phyloP scores from a whole-genome alignment of 1,140 invertebrate species.

The Halictus rubicundus region DNA sequence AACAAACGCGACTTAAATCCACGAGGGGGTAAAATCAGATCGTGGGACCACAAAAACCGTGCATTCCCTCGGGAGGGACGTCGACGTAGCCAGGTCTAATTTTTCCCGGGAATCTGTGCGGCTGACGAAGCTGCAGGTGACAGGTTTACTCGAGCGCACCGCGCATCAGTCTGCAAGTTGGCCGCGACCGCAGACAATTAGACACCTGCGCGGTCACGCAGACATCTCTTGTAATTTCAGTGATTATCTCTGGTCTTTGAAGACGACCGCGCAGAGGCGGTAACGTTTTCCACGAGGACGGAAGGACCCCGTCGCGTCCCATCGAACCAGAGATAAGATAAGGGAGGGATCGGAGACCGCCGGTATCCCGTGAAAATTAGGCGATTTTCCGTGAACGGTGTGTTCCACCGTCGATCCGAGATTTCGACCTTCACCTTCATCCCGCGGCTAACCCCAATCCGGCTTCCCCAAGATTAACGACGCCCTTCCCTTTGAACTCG shows the following conservation, averaged over 20 bases:
- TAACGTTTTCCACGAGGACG: slow-evolving; percentile 26
- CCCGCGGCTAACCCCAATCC: slow-evolving; percentile 48
- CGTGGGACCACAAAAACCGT: background rate
- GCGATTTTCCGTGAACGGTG: slow-evolving; percentile 20
- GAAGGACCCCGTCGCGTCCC: slow-evolving; percentile 22
- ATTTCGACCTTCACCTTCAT: slow-evolving; percentile 55
- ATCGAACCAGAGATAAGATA: slow-evolving; percentile 38
- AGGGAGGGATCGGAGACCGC: background rate
- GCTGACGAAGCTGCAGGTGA: background rate
- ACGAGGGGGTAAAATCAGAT: background rate
- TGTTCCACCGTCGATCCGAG: slow-evolving; percentile 7
- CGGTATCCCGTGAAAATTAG: slow-evolving; percentile 26
- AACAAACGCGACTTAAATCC: background rate
- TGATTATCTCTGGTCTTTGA: slow-evolving; percentile 48
- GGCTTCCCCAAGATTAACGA: slow-evolving; percentile 42
- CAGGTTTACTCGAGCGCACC: too few species aligned
- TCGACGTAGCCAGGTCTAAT: background rate
- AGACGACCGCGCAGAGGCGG: slow-evolving; percentile 5
- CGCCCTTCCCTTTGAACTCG: slow-evolving; percentile 45
- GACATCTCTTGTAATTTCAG: slow-evolving; percentile 48
- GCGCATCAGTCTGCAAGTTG: background rate
- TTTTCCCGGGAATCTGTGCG: background rate
- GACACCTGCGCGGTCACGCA: slow-evolving; percentile 53
- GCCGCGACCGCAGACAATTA: slow-evolving; percentile 41
- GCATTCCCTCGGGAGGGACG: background rate